A percentile compares a stretch with the other conserved stretches of the same genome.
Evolutionary conservation across 2,797 vertebrate genomes (phyloP).

Genomic region (Gymnodraco acuticeps): DNA sequence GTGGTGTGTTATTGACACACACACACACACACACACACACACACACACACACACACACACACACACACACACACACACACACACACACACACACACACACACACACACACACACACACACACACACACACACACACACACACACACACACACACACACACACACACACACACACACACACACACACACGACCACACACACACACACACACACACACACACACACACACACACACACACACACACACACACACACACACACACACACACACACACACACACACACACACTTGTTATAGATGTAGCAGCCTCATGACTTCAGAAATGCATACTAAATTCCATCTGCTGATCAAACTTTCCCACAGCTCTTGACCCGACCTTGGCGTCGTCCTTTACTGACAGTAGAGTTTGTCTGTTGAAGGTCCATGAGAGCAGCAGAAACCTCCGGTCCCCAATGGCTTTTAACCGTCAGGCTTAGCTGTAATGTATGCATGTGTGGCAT

Average conservation of each 20-base stretch:
- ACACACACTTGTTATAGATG: not conserved
- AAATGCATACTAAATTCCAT: constrained; percentile 16
- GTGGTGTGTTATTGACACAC: constrained; percentile 19
- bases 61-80: constrained; percentile 1
- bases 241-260: constrained; percentile 28
- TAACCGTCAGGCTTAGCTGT: constrained; percentile 33
- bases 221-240: constrained; percentile 27
- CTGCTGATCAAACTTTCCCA: constrained; percentile 20
- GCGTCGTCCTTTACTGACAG: constrained; percentile 12
- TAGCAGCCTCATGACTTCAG: not conserved
- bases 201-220: constrained; percentile 32
- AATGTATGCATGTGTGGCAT: constrained; percentile 67
- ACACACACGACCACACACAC: constrained; percentile 3
- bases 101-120: not conserved
- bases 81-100: not conserved
- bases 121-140: constrained; percentile 1
- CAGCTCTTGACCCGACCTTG: not conserved
- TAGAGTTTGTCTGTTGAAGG: constrained; percentile 49
- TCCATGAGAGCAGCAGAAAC: constrained; percentile 43
- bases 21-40: not conserved
- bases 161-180: not conserved
- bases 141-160: not conserved
- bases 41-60: not conserved
- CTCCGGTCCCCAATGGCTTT: constrained; percentile 49
- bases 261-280: constrained; percentile 32